phyloP scores from a whole-genome alignment of 2,797 vertebrate genomes.

The Fundulus diaphanus region DNA sequence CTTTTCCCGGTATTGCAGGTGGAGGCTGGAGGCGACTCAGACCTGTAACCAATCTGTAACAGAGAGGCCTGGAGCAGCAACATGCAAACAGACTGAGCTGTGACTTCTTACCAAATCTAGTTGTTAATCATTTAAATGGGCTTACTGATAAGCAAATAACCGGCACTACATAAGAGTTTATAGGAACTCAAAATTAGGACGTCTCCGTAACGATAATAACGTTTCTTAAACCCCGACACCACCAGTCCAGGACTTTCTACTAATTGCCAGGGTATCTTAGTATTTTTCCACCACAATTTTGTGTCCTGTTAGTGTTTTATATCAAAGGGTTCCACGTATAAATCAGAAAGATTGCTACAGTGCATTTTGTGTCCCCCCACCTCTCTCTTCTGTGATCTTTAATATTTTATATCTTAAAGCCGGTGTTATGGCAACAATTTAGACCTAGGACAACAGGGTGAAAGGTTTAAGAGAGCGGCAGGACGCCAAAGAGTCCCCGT shows the following conservation, averaged over 20 bases:
- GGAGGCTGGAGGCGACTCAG: not conserved
- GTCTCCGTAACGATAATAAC: not conserved
- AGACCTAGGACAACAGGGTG: not conserved
- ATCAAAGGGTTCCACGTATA: not conserved
- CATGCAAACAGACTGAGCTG: too few species aligned
- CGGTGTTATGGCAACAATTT: conserved; percentile 8
- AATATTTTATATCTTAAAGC: not conserved
- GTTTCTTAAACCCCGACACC: not conserved
- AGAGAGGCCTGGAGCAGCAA: not conserved
- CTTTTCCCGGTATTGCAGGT: not conserved
- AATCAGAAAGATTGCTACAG: not conserved
- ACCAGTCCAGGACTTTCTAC: not conserved
- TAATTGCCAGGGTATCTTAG: not conserved
- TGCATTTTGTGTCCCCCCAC: too few species aligned
- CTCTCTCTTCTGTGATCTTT: too few species aligned
- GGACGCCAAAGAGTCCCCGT: not conserved
- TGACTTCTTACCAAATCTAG: not conserved
- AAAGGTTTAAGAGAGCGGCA: not conserved
- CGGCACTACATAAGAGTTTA: not conserved
- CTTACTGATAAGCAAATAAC: not conserved
- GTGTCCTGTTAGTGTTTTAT: not conserved
- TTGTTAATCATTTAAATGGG: not conserved
- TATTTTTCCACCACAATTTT: not conserved
- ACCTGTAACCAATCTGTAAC: not conserved
- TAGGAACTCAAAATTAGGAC: not conserved